A percentile compares a stretch with the other conserved stretches of the same genome.
phyloP scores from a whole-genome alignment of 2,797 vertebrate species.

The Typhlichthys subterraneus region DNA sequence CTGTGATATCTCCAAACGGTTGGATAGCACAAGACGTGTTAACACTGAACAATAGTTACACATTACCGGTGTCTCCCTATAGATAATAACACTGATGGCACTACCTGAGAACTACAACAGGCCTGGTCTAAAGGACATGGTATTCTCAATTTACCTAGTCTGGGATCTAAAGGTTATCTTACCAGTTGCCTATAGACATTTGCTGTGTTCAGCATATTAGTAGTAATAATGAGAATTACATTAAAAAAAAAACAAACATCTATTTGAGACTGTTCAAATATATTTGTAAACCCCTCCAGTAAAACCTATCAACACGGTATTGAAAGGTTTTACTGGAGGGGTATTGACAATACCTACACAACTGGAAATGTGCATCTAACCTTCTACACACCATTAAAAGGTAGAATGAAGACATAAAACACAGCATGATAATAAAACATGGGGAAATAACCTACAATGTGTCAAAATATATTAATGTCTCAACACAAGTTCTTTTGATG shows the following conservation, averaged over 20 bases:
- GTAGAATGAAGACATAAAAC: no score
- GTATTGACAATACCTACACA: constrained; percentile 9
- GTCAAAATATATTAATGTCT: no score
- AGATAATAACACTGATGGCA: constrained; percentile 31
- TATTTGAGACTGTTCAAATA: no score
- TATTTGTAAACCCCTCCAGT: background rate
- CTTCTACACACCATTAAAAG: constrained; percentile 13
- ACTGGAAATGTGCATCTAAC: constrained; percentile 23
- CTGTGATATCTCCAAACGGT: background rate
- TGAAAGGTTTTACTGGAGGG: no score
- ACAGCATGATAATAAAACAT: no score
- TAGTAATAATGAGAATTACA: no score
- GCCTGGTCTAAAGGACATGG: constrained; percentile 27
- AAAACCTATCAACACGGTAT: background rate
- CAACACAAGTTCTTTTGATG: no score
- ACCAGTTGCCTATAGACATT: background rate
- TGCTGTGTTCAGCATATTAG: no score
- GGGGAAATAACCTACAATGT: no score
- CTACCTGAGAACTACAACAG: constrained; percentile 62
- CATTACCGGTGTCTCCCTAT: constrained; percentile 4
- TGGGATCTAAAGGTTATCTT: constrained; percentile 23
- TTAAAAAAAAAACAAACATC: no score
- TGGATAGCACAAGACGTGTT: constrained; percentile 5
- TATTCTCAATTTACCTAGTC: background rate
- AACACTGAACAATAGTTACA: constrained; percentile 4